Percentiles rank a stretch among this genome's conserved stretches.
Evolutionary conservation across 2,797 vertebrate genomes (phyloP).

Genomic region (Enteromius trimaculatus): DNA sequence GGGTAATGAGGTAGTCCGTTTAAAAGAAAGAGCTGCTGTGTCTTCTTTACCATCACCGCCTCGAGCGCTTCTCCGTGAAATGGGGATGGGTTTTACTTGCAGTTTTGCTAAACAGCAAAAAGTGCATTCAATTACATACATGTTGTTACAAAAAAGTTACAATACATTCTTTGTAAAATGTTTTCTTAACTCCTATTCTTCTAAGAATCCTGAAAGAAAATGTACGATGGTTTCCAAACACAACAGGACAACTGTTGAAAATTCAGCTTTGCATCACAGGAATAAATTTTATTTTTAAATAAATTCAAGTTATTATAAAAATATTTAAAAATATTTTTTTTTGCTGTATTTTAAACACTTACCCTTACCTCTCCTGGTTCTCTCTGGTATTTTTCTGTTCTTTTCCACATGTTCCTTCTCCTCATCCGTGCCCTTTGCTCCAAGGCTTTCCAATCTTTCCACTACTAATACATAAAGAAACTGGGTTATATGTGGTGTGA

Average conservation of each 20-base stretch:
- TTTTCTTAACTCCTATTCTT: neutral
- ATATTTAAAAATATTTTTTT: neutral
- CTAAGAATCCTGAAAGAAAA: neutral
- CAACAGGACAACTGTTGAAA: neutral
- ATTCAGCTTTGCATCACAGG: neutral
- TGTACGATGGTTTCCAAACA: neutral
- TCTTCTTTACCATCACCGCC: conserved; percentile 5
- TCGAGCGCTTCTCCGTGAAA: conserved; percentile 42
- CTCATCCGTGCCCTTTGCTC: neutral
- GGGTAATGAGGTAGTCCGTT: conserved; percentile 1
- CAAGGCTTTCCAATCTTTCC: conserved; percentile 55
- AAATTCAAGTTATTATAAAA: neutral
- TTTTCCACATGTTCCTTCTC: conserved; percentile 31
- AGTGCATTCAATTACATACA: neutral
- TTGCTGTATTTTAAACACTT: neutral
- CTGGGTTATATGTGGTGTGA: neutral
- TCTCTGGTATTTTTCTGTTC: conserved; percentile 48
- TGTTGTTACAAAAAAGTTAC: neutral
- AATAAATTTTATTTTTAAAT: neutral
- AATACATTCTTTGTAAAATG: neutral
- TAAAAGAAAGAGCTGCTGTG: neutral
- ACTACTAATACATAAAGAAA: conserved; percentile 53
- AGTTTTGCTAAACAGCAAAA: conserved; percentile 59
- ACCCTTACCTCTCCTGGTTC: conserved; percentile 61
- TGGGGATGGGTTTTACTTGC: conserved; percentile 58